These are phyloP conservation scores for Clepsis dumicolana DNA, from an alignment of 2,888 invertebrate genomes.

Conservation along the genomic window DNA sequence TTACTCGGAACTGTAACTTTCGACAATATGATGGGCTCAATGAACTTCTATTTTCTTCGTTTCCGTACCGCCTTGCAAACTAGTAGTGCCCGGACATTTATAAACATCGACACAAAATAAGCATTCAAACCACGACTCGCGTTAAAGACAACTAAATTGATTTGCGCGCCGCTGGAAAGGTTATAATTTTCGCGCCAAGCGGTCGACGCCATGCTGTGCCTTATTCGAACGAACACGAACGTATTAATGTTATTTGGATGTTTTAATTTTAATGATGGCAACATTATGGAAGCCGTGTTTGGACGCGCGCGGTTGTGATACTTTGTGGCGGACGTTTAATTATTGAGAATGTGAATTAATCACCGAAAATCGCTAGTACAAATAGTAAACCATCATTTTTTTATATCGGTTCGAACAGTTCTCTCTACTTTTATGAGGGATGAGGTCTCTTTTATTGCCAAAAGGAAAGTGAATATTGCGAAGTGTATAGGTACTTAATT, in stretches of 20 bases:
- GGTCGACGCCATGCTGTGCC: slow-evolving; percentile 30
- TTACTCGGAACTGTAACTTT: too few species aligned
- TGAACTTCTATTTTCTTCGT: background rate
- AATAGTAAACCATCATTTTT: background rate
- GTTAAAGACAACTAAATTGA: slow-evolving; percentile 29
- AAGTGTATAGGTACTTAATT: too few species aligned
- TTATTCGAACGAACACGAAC: slow-evolving; percentile 37
- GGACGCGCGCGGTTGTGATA: slow-evolving; percentile 24
- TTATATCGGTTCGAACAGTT: too few species aligned
- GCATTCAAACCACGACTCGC: slow-evolving; percentile 8
- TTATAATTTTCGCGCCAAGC: slow-evolving; percentile 43
- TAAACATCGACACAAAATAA: slow-evolving; percentile 17
- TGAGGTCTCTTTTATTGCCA: too few species aligned
- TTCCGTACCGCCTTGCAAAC: background rate
- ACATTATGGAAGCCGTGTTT: slow-evolving; percentile 41
- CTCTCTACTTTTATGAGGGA: too few species aligned
- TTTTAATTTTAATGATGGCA: slow-evolving; percentile 43
- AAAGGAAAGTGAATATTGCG: too few species aligned
- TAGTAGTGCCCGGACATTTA: slow-evolving; percentile 7
- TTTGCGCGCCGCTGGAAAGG: slow-evolving; percentile 36
- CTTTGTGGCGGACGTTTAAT: background rate
- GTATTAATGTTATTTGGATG: slow-evolving; percentile 43
- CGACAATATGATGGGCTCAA: too few species aligned
- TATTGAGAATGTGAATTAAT: background rate
- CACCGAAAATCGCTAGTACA: background rate